A percentile compares a stretch with the other conserved stretches of the same genome.
Conservation (phyloP, 1,140 invertebrate genomes). For the Atta texana region DNA sequence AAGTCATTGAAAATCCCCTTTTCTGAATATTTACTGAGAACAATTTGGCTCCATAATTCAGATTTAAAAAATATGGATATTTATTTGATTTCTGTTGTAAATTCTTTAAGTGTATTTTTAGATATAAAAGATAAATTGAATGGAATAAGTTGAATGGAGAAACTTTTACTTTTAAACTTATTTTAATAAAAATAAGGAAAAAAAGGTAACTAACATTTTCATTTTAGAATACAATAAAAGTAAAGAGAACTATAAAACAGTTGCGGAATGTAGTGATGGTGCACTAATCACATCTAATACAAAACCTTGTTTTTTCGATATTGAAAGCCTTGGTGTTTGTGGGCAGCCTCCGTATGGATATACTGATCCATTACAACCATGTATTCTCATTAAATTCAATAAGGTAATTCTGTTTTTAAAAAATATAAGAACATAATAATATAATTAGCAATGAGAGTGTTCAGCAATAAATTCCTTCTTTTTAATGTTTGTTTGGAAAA, state of each 20-base stretch:
- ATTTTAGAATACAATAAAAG: constrained; percentile 74
- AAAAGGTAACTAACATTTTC: not conserved
- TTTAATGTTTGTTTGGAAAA: too few relatives aligned
- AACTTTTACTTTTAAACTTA: not conserved
- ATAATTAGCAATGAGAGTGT: too few relatives aligned
- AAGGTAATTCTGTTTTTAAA: constrained; percentile 85
- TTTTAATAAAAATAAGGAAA: constrained; percentile 34
- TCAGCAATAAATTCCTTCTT: too few relatives aligned
- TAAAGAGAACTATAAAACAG: constrained; percentile 59
- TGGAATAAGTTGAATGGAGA: not conserved
- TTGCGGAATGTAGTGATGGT: not conserved
- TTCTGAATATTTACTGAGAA: too few relatives aligned
- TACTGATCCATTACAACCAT: constrained; percentile 88
- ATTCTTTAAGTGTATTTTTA: not conserved
- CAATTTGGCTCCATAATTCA: too few relatives aligned
- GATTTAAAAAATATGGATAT: too few relatives aligned
- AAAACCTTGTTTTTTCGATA: constrained; percentile 78
- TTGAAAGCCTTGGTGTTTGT: constrained; percentile 73
- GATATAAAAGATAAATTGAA: not conserved
- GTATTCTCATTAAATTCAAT: constrained; percentile 94
- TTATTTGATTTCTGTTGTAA: too few relatives aligned
- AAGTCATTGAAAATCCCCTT: too few relatives aligned
- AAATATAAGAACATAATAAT: too few relatives aligned
- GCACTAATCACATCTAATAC: not conserved
- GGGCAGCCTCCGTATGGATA: constrained; percentile 89